Percentiles rank a stretch among this genome's conserved stretches.
Conservation (phyloP, 2,113 vertebrate genomes). For the Nibea albiflora region DNA sequence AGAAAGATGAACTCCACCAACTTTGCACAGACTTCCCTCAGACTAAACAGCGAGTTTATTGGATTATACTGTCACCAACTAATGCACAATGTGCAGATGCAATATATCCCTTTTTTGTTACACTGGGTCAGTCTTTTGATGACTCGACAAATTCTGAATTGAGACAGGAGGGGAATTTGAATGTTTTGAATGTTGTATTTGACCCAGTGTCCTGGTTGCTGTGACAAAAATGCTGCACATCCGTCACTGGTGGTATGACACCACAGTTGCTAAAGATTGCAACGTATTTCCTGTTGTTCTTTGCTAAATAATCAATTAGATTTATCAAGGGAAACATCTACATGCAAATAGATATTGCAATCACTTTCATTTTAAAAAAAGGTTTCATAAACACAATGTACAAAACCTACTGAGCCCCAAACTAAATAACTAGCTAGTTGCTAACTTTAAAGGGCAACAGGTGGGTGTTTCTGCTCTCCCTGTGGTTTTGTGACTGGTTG, state of each 20-base stretch:
- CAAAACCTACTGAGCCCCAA: too few species aligned
- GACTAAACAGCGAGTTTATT: neutral
- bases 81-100: neutral
- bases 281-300: neutral
- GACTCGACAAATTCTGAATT: neutral
- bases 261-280: neutral
- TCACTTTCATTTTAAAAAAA: too few species aligned
- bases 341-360: too few species aligned
- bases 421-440: too few species aligned
- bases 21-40: neutral
- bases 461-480: too few species aligned
- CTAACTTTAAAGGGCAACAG: too few species aligned
- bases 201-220: neutral
- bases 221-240: neutral
- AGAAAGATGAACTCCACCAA: neutral
- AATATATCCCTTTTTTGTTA: neutral
- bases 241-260: neutral
- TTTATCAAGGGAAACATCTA: neutral
- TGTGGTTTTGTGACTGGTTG: too few species aligned
- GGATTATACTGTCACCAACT: neutral
- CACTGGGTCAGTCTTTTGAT: neutral
- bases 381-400: too few species aligned
- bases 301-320: neutral
- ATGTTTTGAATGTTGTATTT: neutral
- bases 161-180: neutral